phyloP scores from a whole-genome alignment of 1,140 invertebrate species.

The Aleiodes sp. region DNA sequence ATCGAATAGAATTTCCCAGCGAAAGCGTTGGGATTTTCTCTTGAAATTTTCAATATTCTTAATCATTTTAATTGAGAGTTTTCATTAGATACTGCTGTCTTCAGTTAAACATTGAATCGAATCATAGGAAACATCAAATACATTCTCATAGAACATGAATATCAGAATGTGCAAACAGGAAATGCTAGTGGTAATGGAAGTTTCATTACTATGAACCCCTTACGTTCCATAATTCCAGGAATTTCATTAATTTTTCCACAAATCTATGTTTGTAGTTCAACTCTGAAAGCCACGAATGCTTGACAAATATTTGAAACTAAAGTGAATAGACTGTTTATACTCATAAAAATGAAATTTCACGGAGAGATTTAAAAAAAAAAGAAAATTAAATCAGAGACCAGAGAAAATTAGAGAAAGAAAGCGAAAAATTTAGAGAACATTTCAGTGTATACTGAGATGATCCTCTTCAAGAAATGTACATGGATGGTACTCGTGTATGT shows the following conservation, averaged over 20 bases:
- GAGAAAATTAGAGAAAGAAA: not conserved
- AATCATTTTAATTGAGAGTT: no score
- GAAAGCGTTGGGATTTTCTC: no score
- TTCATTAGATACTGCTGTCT: no score
- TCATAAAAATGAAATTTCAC: conserved; percentile 34
- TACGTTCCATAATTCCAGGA: not conserved
- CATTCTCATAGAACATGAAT: no score
- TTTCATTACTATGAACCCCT: not conserved
- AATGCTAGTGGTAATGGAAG: no score
- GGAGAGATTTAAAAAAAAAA: no score
- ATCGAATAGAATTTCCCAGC: no score
- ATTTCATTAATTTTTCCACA: not conserved
- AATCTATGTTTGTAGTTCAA: conserved; percentile 22
- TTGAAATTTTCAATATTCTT: no score
- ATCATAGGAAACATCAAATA: no score
- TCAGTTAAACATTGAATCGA: no score
- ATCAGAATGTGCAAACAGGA: no score
- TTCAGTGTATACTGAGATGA: not conserved
- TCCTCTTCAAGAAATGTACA: not conserved
- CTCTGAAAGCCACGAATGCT: conserved; percentile 59
- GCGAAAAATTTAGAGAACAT: not conserved
- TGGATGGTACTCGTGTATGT: conserved; percentile 3
- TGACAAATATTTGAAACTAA: conserved; percentile 52
- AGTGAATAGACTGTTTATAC: conserved; percentile 57
- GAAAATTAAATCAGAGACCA: not conserved